Evolutionary conservation across 2,888 invertebrate species (phyloP).

Genomic region (Platerodrilus igneus): DNA sequence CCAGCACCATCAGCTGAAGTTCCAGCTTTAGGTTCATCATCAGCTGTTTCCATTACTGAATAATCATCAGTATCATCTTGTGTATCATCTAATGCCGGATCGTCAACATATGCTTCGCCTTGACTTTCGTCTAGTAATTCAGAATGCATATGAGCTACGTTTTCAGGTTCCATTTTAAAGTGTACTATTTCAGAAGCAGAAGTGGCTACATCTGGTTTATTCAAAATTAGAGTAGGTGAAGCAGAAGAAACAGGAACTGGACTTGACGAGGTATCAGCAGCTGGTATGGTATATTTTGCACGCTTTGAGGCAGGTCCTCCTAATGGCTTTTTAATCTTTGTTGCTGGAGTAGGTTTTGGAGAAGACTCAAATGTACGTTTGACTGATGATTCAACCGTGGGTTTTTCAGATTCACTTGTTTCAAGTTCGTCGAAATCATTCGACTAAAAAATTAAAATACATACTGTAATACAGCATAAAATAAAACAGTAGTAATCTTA

Average conservation of each 20-base stretch:
- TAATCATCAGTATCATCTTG: slow-evolving; percentile 41
- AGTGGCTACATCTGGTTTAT: slow-evolving; percentile 7
- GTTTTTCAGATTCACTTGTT: background rate
- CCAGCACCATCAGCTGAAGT: slow-evolving; percentile 43
- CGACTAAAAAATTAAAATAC: slow-evolving; percentile 1
- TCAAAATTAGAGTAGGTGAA: background rate
- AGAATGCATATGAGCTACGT: slow-evolving; percentile 29
- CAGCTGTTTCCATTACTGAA: slow-evolving; percentile 41
- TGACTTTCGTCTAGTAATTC: slow-evolving; percentile 35
- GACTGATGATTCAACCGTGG: no score
- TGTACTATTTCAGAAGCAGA: slow-evolving; percentile 32
- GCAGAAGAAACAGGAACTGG: slow-evolving; percentile 7
- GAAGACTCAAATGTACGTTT: background rate
- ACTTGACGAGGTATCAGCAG: background rate
- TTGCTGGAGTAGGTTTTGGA: slow-evolving; percentile 5
- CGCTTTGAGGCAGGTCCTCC: slow-evolving; percentile 27
- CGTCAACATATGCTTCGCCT: slow-evolving; percentile 40
- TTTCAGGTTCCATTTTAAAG: slow-evolving; percentile 46
- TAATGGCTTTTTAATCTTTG: slow-evolving; percentile 17
- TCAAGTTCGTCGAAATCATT: background rate
- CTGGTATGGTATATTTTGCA: slow-evolving; percentile 8
- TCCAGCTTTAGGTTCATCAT: slow-evolving; percentile 45
- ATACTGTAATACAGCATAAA: background rate
- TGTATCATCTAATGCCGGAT: slow-evolving; percentile 37
- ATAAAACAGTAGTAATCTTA: no score